Conservation (phyloP, 2,797 vertebrate species). For the Trachurus trachurus region DNA sequence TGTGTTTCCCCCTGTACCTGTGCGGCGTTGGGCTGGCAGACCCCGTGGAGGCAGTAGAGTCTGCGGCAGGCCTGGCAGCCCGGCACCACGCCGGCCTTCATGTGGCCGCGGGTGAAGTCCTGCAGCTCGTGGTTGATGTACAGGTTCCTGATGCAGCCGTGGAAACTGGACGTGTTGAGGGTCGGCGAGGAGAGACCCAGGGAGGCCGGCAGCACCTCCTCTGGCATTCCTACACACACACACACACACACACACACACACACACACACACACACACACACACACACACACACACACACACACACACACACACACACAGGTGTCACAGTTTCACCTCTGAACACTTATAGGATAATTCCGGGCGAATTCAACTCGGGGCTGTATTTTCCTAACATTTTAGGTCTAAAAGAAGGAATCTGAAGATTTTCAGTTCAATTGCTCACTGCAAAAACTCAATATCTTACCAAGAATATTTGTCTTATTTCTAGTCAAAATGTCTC, state of each 20-base stretch:
- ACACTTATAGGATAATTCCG: no score
- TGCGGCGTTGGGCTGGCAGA: conserved; percentile 90
- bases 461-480: no score
- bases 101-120: conserved; percentile 96
- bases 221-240: conserved; percentile 71
- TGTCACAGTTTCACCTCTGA: no score
- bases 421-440: no score
- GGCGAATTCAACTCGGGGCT: no score
- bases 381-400: no score
- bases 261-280: not conserved
- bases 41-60: conserved; percentile 93
- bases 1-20: no score
- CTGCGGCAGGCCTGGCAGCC: conserved; percentile 95
- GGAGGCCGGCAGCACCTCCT: conserved; percentile 69
- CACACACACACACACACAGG: no score
- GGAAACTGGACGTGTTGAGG: conserved; percentile 93
- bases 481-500: no score
- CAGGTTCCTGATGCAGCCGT: conserved; percentile 97
- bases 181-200: conserved; percentile 89
- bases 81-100: conserved; percentile 95
- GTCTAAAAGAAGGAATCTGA: no score
- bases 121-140: conserved; percentile 99
- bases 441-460: no score
- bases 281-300: not conserved
- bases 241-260: no score